A percentile compares a stretch with the other conserved stretches of the same genome.
Conservation (phyloP, 2,888 invertebrate genomes). For the Piscicola geometra region DNA sequence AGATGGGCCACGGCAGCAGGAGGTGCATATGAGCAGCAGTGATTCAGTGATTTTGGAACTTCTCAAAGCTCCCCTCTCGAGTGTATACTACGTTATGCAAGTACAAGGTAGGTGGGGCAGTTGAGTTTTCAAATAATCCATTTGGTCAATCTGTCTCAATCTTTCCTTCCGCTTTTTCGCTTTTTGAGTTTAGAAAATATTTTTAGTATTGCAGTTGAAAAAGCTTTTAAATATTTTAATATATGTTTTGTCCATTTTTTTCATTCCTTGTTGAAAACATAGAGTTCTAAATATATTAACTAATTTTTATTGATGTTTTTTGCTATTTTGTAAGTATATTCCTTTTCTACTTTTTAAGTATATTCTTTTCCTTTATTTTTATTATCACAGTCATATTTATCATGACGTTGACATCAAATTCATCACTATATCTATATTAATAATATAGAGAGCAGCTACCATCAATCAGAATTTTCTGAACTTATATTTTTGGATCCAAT, state of each 20-base stretch:
- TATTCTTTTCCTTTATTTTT: background rate
- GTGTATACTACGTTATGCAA: slow-evolving; percentile 8
- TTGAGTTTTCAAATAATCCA: background rate
- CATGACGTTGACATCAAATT: background rate
- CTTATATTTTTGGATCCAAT: background rate
- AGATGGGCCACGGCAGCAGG: slow-evolving; percentile 32
- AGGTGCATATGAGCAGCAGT: slow-evolving; percentile 29
- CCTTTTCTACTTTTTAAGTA: too few species aligned
- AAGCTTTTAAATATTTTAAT: too few species aligned
- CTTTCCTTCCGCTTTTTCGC: too few species aligned
- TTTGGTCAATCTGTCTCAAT: too few species aligned
- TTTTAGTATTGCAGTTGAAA: too few species aligned
- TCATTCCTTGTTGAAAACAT: too few species aligned
- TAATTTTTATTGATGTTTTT: too few species aligned
- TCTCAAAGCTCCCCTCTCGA: background rate
- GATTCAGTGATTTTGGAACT: slow-evolving; percentile 31
- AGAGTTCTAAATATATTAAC: too few species aligned
- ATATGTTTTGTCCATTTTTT: too few species aligned
- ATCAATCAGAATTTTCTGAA: background rate
- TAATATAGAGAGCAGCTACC: background rate
- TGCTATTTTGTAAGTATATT: too few species aligned
- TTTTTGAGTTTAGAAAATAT: too few species aligned
- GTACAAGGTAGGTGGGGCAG: slow-evolving; percentile 16
- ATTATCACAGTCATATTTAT: background rate
- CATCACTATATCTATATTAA: background rate